Evolutionary conservation across 2,888 invertebrate genomes (phyloP).

Genomic region (Drosophila prolongata): DNA sequence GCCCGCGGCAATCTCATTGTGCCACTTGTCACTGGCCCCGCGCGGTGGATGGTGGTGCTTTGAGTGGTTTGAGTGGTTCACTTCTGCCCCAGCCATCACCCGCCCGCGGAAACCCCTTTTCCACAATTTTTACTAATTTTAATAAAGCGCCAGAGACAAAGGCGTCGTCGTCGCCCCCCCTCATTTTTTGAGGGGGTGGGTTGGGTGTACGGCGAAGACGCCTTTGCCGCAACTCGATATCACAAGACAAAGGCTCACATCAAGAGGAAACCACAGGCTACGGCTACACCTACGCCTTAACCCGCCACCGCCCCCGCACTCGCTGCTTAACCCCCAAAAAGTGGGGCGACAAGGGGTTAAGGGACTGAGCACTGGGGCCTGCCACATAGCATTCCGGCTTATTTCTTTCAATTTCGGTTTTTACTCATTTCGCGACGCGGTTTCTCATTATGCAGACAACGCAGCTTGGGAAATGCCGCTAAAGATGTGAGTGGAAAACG

Average conservation of each 20-base stretch:
- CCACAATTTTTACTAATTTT: constrained; percentile 82
- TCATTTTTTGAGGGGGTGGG: constrained; percentile 7
- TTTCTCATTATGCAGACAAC: constrained; percentile 67
- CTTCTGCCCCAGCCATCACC: not conserved
- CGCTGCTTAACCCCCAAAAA: not conserved
- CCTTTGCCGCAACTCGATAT: constrained; percentile 60
- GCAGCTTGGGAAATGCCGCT: constrained; percentile 3
- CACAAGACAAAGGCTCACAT: constrained; percentile 77
- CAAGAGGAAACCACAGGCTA: constrained; percentile 73
- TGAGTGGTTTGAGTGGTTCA: constrained; percentile 6
- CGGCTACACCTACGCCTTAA: constrained; percentile 34
- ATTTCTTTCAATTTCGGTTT: constrained; percentile 52
- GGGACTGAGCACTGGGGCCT: constrained; percentile 5
- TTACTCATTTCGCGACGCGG: constrained; percentile 53
- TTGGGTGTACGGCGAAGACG: constrained; percentile 38
- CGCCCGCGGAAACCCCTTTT: constrained; percentile 26
- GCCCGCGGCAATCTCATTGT: constrained; percentile 62
- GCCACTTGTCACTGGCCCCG: constrained; percentile 48
- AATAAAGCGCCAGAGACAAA: constrained; percentile 74
- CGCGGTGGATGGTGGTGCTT: constrained; percentile 17
- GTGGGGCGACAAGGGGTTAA: constrained; percentile 10
- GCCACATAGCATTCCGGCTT: constrained; percentile 48
- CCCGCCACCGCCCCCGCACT: not conserved
- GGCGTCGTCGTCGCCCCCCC: constrained; percentile 28
- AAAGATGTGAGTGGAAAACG: constrained; percentile 16